Base-by-base conservation (phyloP, 2,888 invertebrate genomes). In the Amiota communis region DNA sequence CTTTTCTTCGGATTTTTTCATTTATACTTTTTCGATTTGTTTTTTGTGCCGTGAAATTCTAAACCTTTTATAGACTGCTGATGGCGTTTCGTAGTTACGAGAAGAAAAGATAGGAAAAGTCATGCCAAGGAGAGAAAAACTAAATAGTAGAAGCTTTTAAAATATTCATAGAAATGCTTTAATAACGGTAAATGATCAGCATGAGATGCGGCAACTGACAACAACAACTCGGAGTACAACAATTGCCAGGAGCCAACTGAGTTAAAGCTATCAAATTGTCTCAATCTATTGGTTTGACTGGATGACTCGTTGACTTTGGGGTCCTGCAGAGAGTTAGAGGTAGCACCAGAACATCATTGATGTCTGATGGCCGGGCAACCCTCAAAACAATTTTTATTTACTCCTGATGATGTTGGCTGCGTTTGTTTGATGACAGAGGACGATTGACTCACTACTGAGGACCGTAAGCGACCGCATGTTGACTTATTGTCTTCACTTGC, bases 161-260 rank as follows among this genome's bases (percentile, higher is more conserved):
- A 83, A 85, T 85, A 83, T 83, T 85, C 80, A 83, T 84, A 78
- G 82, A 79, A 81, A 80, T 78, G 84, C 81, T 85, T 84, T 84
- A 84, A 81, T 85, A 85, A 84, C 80, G 80, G 76, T 75, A 84
- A 83, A 85, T 84, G 81, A 82, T 81, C 77, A 78, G 15, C 71
- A 63, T 15, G 8, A 17, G 12, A 15, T 59, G 59, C 13, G 63
- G 13, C 59, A 15, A 13, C 74, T 68, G 56, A 51, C 51, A 13
- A 56, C 17, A 23, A 72, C 57, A 70, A 53, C 51, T 17, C 63
- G 46, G 20, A n/a, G 51, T 11, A 71, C 23, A 72, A 69, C 73
- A 74, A 78, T 70, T 72, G 73, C 63, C 47, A 23, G 59, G 15
- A 49, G 4, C 72, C 23, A 63, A 64, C 53, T 51, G 61, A 59